A percentile compares a stretch with the other conserved stretches of the same genome.
Conservation (phyloP, 2,797 vertebrate species). For the Muscicapa striata region DNA sequence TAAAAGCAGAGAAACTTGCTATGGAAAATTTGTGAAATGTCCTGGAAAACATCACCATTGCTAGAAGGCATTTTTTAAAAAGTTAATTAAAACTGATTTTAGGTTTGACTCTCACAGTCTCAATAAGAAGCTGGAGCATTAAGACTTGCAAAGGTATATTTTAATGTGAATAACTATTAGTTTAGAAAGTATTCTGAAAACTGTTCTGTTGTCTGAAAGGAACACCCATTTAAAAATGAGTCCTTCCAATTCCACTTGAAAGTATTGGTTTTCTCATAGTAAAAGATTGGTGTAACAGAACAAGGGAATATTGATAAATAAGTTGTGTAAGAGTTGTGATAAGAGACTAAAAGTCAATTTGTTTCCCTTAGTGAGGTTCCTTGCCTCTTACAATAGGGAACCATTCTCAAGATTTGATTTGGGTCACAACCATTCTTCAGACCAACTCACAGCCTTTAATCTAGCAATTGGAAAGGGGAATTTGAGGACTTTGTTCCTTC, state of each 20-base stretch:
- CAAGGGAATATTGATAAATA: background rate
- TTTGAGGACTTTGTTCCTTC: background rate
- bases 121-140: background rate
- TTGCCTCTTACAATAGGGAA: background rate
- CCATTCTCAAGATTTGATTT: background rate
- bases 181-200: background rate
- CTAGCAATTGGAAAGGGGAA: background rate
- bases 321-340: background rate
- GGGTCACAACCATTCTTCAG: background rate
- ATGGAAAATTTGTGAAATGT: background rate
- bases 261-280: background rate
- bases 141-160: background rate
- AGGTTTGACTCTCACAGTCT: background rate
- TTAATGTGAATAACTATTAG: background rate
- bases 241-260: background rate
- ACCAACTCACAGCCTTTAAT: background rate
- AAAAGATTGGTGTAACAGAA: background rate
- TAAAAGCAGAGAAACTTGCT: background rate
- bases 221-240: background rate
- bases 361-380: background rate
- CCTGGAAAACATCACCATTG: background rate
- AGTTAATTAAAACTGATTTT: background rate
- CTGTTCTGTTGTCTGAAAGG: background rate
- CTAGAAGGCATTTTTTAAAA: background rate
- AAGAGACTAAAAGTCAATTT: background rate